phyloP scores from a whole-genome alignment of 2,797 vertebrate species.

The Myripristis murdjan region DNA sequence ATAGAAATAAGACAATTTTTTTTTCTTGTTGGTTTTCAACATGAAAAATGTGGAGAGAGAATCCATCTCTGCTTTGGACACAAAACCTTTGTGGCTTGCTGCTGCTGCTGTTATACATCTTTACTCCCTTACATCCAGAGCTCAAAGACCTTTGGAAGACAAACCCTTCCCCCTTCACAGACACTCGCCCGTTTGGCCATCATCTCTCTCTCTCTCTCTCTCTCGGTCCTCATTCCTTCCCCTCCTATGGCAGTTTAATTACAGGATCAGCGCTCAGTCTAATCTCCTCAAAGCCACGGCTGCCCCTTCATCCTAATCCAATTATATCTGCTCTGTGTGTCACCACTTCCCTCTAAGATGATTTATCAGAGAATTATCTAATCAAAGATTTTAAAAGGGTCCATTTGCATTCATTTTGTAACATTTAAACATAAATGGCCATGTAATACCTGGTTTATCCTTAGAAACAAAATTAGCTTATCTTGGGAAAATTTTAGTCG shows the following conservation, averaged over 20 bases:
- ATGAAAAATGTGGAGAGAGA: conserved; percentile 29
- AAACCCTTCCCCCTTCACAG: conserved; percentile 36
- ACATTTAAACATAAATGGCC: conserved; percentile 56
- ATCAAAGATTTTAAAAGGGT: conserved; percentile 82
- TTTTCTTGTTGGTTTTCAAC: not conserved
- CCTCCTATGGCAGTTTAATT: conserved; percentile 93
- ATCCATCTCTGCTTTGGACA: conserved; percentile 45
- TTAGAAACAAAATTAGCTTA: conserved; percentile 39
- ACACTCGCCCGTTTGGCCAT: conserved; percentile 68
- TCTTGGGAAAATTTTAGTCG: conserved; percentile 13
- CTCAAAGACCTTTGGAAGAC: conserved; percentile 79
- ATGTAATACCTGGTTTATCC: conserved; percentile 56
- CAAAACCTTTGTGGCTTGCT: conserved; percentile 66
- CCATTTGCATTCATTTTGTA: conserved; percentile 67
- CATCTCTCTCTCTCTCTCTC: conserved; percentile 57
- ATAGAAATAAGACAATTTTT: not conserved
- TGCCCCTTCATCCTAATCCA: conserved; percentile 95
- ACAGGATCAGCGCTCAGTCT: conserved; percentile 95
- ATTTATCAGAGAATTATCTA: conserved; percentile 92
- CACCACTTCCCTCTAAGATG: conserved; percentile 88
- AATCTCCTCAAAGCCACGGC: conserved; percentile 96
- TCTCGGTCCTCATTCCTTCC: conserved; percentile 40
- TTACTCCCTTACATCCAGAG: conserved; percentile 72
- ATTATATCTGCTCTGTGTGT: conserved; percentile 96
- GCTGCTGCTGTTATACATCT: conserved; percentile 69